Evolutionary conservation across 2,797 vertebrate genomes (phyloP).

Genomic region (Poecilia picta): DNA sequence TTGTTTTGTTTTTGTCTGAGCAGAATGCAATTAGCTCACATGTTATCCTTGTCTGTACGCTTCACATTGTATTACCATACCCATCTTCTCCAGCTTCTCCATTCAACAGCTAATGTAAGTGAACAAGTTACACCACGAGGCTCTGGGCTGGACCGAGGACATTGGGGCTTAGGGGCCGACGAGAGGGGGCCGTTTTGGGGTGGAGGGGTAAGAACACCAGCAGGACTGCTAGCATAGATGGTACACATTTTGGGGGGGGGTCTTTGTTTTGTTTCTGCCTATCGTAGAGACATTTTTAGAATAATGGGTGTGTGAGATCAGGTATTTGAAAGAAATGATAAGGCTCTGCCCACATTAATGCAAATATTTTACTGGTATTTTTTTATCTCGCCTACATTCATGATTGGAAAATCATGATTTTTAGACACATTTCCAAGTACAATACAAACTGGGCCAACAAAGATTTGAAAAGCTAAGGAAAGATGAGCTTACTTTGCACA

Average conservation of each 20-base stretch:
- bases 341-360: neutral
- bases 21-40: slow-evolving; percentile 90
- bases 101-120: slow-evolving; percentile 93
- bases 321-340: slow-evolving; percentile 47
- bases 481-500: neutral
- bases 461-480: neutral
- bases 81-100: slow-evolving; percentile 91
- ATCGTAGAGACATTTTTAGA: slow-evolving; percentile 46
- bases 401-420: neutral
- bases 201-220: slow-evolving; percentile 30
- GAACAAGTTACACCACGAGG: slow-evolving; percentile 82
- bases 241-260: neutral
- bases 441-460: neutral
- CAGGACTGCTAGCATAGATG: slow-evolving; percentile 55
- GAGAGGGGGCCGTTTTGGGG: neutral
- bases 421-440: neutral
- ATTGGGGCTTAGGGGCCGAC: neutral
- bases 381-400: neutral
- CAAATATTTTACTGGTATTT: neutral
- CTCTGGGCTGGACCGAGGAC: slow-evolving; percentile 76
- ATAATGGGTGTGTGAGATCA: slow-evolving; percentile 75
- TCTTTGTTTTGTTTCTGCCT: slow-evolving; percentile 38
- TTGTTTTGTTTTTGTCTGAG: slow-evolving; percentile 79
- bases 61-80: slow-evolving; percentile 87
- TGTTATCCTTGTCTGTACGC: slow-evolving; percentile 86